Evolutionary conservation across 2,113 vertebrate genomes (phyloP).

Genomic region (Gobius niger): DNA sequence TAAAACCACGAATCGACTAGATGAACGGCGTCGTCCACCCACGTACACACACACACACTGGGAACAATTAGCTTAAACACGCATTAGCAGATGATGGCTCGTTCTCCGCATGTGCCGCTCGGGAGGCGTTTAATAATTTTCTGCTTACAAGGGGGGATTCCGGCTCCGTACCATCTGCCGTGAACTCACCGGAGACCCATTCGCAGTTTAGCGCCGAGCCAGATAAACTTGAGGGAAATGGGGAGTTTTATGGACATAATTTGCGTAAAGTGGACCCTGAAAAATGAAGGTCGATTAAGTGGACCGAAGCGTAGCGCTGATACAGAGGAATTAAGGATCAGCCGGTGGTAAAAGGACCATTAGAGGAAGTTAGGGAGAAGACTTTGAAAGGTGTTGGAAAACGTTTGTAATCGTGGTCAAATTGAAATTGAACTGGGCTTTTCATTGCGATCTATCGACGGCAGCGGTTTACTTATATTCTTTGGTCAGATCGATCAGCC

Average conservation of each 20-base stretch:
- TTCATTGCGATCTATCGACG: too few relatives aligned
- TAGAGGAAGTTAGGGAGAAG: background rate
- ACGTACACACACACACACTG: slow-evolving; percentile 17
- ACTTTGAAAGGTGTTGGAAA: background rate
- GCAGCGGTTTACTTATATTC: too few relatives aligned
- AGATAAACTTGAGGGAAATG: slow-evolving; percentile 7
- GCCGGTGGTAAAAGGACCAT: background rate
- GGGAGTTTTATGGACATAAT: slow-evolving; percentile 6
- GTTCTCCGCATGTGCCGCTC: slow-evolving; percentile 29
- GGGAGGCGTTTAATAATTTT: slow-evolving; percentile 19
- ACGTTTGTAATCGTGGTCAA: background rate
- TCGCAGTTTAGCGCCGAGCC: slow-evolving; percentile 11
- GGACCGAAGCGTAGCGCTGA: background rate
- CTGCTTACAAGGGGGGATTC: slow-evolving; percentile 31
- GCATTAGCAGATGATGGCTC: slow-evolving; percentile 20
- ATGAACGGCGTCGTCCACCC: background rate
- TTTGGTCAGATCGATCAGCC: too few relatives aligned
- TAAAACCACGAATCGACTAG: too few relatives aligned
- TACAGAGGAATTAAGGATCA: background rate
- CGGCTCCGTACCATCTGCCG: slow-evolving; percentile 13
- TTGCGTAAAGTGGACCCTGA: slow-evolving; percentile 8
- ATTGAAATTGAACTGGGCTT: background rate
- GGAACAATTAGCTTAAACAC: slow-evolving; percentile 33
- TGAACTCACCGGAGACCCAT: slow-evolving; percentile 1
- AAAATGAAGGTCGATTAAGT: slow-evolving; percentile 12